Percentiles rank a stretch among this genome's conserved stretches.
Evolutionary conservation across 2,888 invertebrate species (phyloP).

Genomic region (Diarsia rubi): DNA sequence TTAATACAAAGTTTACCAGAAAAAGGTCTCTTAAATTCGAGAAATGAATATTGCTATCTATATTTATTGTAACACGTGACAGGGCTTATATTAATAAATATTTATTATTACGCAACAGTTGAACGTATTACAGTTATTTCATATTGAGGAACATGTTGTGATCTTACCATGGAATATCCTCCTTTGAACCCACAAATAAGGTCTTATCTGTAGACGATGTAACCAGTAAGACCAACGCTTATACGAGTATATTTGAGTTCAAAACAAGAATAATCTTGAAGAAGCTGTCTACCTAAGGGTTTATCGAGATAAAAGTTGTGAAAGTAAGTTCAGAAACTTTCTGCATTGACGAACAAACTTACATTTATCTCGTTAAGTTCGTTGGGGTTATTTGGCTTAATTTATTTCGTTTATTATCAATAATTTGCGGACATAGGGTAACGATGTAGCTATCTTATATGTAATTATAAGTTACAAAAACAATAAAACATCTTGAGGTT

Average conservation of each 20-base stretch:
- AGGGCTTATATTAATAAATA: neutral
- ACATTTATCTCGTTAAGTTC: neutral
- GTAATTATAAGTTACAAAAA: neutral
- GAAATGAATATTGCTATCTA: neutral
- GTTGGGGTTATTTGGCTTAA: neutral
- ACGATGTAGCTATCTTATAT: neutral
- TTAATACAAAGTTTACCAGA: neutral
- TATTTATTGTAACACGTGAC: neutral
- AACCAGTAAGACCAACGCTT: neutral
- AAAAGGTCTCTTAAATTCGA: neutral
- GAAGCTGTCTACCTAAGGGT: conserved; percentile 2
- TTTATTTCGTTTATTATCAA: neutral
- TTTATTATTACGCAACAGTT: neutral
- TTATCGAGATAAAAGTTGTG: conserved; percentile 26
- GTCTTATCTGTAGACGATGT: neutral
- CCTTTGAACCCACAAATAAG: neutral
- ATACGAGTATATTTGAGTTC: neutral
- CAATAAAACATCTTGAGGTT: neutral
- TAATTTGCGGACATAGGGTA: neutral
- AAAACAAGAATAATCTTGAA: conserved; percentile 27
- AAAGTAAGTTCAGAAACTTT: conserved; percentile 13
- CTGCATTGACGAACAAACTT: conserved; percentile 14
- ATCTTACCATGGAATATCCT: neutral
- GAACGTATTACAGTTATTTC: neutral
- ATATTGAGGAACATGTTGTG: neutral